Evolutionary conservation across 35 echinoderm and acorn worm genomes (phyloP).

Genomic region (Lytechinus variegatus): DNA sequence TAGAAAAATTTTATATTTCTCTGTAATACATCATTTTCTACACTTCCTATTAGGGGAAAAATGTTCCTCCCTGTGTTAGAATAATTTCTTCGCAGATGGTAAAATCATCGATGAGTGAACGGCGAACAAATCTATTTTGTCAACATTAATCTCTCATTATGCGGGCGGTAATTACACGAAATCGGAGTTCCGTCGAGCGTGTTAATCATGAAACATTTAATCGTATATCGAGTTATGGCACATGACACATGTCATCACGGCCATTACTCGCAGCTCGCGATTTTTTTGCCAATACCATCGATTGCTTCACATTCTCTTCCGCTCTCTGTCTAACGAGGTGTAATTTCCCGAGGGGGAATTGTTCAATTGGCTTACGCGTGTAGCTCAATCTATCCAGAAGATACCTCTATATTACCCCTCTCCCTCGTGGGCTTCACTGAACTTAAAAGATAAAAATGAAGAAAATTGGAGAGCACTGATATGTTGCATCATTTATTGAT

Average conservation of each 20-base stretch:
- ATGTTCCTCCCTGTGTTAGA: not conserved
- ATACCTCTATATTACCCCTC: not conserved
- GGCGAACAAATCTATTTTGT: not conserved
- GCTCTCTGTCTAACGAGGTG: not conserved
- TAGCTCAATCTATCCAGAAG: not conserved
- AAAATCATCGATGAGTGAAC: not conserved
- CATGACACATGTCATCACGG: not conserved
- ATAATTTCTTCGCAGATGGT: not conserved
- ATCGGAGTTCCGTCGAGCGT: not conserved
- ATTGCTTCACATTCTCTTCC: not conserved
- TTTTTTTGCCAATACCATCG: not conserved
- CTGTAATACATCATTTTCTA: too few species aligned
- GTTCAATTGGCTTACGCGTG: not conserved
- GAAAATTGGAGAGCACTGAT: not conserved
- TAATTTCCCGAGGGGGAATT: not conserved
- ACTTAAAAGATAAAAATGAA: not conserved
- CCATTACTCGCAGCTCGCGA: not conserved
- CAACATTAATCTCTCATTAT: not conserved
- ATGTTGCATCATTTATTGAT: not conserved
- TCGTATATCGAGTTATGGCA: not conserved
- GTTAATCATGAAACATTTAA: slow-evolving; percentile 4
- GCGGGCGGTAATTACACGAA: not conserved
- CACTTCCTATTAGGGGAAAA: not conserved
- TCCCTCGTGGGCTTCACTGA: not conserved
- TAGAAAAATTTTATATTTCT: too few species aligned